Evolutionary conservation across 2,888 invertebrate species (phyloP), one percentile per base, ranked within the genome.

Genomic region (Leptogaster cylindrica): DNA sequence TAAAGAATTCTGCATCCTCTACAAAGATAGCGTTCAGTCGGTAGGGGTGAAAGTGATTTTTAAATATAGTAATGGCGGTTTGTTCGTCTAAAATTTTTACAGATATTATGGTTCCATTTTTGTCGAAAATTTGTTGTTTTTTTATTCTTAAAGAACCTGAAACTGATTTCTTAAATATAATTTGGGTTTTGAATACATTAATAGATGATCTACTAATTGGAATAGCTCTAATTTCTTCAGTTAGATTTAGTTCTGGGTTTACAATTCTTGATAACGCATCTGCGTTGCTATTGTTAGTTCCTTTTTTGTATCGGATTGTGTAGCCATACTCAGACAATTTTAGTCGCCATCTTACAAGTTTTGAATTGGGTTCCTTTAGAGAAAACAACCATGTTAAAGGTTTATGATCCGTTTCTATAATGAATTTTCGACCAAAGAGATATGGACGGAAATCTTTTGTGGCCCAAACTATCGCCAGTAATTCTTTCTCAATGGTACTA

Each of bases 371-470:
- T 3, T 44, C 44, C 18, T 44, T 44, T 8, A 44, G 16, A 44
- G 12, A 14, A 4, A 44, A 14, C 2, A 44, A 12, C 44, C 44
- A 44, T 12, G 16, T 16, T 10, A 44, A 12, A 2, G 44, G 44
- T 16, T 41, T 41, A 12, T 41, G 41, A 41, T 41, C 41, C 2
- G n/a, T 41, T 41, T 41, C 10, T 41, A 41, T 41, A 2, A n/a
- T 5, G 7, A 41, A 41, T 41, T 41, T 8, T 10, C 41, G 12
- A 2, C 41, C 41, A 18, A 41, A 41, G 12, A 41, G 7, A 12
- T 41, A 41, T 18, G 41, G 51, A 2, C 51, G 2, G 27, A 51
- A 51, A n/a, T 51, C 10, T 25, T 51, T 51, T 10, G 48, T 48
- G 6, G 48, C 18, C 48, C 48, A 50, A n/a, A 50, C 50, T 25